Base-by-base conservation (phyloP, 2,888 invertebrate genomes). In the Dorcus hopei region DNA sequence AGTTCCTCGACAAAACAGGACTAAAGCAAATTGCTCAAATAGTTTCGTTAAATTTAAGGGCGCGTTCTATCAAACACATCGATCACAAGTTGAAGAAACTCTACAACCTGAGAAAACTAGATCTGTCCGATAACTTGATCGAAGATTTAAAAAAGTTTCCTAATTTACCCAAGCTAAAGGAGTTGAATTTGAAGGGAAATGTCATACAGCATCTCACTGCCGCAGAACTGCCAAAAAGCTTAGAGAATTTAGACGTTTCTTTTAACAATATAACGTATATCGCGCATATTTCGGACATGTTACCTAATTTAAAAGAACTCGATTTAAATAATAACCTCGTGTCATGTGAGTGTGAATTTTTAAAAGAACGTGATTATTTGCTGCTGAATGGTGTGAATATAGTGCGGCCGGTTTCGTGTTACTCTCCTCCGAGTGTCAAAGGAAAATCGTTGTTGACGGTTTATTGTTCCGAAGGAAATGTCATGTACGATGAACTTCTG, bases 291-390 rank as follows among this genome's bases (percentile, higher is more conserved):
- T 72, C 88, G 57, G 79, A 77, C 23, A 79, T 79, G 64, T 76
- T 88, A 57, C 79, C 78, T 47, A 76, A 81, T 67, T 76, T 91
- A 54, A 83, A 84, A 71, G 82, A 83, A 66, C 78, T 91, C 58
- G 84, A 88, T 72, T 70, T 91, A 58, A 81, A 83, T 51, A 86
- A 85, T 47, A 91, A 91, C 73, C 85, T 85, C 40, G 78, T 91
- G 5, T 80, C 86, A 66, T 91, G 91, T 76, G 84, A 87, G 33
- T 91, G 90, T 71, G 82, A 83, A 62, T 88, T 88, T 57, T 75
- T 90, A 57, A 79, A 82, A 62, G 80, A 83, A 49, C 83, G 89
- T 63, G 86, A 89, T 69, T 80, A 81, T 65, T 74, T 91, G 65
- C 72, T 69, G 38, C 64, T 68, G 57, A 62, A 67, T n/a, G 68